Conservation (phyloP, 30 jellyfish, hydroid and myxozoan species). For the Catostylus mosaicus region DNA sequence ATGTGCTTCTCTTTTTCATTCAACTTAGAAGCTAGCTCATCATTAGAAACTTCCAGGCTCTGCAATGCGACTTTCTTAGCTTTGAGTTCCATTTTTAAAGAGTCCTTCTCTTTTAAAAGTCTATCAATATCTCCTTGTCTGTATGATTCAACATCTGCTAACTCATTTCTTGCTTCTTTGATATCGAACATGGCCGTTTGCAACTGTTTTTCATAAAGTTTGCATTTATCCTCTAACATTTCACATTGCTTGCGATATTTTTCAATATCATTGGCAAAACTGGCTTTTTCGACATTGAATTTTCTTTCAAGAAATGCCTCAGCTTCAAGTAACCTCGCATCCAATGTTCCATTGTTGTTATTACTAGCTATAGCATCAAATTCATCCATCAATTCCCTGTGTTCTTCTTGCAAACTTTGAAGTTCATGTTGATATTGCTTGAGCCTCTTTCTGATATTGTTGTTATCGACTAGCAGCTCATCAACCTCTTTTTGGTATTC, state of each 20-base stretch:
- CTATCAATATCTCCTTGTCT: conserved; percentile 10
- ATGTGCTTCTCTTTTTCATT: neutral
- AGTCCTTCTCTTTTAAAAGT: neutral
- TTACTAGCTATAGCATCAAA: neutral
- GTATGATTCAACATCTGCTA: neutral
- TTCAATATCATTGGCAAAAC: neutral
- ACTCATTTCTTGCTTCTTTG: neutral
- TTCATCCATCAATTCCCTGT: conserved; percentile 7
- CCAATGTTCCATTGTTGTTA: neutral
- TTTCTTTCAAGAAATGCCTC: conserved; percentile 1
- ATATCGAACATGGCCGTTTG: neutral
- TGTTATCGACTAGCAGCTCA: conserved; percentile 1
- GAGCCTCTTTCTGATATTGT: neutral
- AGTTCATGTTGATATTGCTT: conserved; percentile 2
- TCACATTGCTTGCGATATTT: conserved; percentile 3
- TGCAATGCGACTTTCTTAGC: neutral
- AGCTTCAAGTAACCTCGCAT: conserved; percentile 4
- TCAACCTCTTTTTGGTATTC: conserved; percentile 6
- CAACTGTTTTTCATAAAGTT: neutral
- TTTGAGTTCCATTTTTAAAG: neutral
- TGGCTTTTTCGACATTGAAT: neutral
- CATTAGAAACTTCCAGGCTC: neutral
- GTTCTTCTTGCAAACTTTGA: conserved; percentile 5
- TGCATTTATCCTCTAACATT: neutral
- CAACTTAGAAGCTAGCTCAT: neutral